Base-by-base conservation (phyloP, 2,797 vertebrate genomes). In the Naso thynnoides region DNA sequence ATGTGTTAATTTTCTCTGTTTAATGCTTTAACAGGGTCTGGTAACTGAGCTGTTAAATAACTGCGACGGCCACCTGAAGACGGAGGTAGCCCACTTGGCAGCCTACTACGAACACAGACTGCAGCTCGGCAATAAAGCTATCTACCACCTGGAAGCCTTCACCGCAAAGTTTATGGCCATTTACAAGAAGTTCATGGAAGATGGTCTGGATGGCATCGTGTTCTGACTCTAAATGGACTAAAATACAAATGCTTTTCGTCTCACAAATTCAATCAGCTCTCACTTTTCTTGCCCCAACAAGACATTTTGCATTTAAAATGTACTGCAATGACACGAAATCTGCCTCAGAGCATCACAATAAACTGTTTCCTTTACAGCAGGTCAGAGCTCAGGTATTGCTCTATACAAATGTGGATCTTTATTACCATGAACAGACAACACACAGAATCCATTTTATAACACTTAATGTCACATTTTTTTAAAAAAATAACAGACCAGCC, bases 111-210 rank as follows among this genome's bases (percentile, higher is more conserved):
- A 99, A 48, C 98, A 99, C 89, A 92, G 97, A 41, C 94, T 99
- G 31, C 98, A 99, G 88, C 86, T 98, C 67, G 98, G 98, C 76
- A 99, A 29, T 93, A 99, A 99, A 91, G 96, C 97, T 19, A 96
- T 99, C 88, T 99, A 98, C 94, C 98, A 99, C 89, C 92, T 99
- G 48, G 98, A 99, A 93, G 98, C 98, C 0, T 99, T 99, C 86
- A 95, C 95, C 8, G 98, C 97, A 79, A 98, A 96, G 86, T 99
- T 99, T 84, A 99, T 99, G 98, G 96, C 98, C 63, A 90, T 98
- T 70, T 99, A 99, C 90, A 99, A 99, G 94, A 98, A 97, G 88
- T 99, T 99, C 77, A 98, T 99, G 98, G 98, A 99, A 76, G 98
- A 99, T 14, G 98, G 98, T 7, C 91, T 99, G 57, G 97, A 99